Conservation (phyloP, 2,113 vertebrate genomes). For the Taurulus bubalis region DNA sequence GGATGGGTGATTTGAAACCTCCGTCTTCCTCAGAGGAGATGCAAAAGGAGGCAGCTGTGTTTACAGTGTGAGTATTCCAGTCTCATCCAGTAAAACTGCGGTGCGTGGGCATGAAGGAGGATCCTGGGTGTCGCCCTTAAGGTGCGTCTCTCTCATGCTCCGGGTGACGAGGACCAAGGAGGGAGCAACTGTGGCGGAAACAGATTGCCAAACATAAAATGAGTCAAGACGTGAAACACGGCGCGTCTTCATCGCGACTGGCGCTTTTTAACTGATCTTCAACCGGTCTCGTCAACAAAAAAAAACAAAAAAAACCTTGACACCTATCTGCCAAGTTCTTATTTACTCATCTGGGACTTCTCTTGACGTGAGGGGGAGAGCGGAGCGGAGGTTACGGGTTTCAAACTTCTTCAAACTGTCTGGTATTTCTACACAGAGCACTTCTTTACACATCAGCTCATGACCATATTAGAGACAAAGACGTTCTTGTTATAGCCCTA, state of each 20-base stretch:
- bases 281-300: slow-evolving; percentile 16
- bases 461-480: slow-evolving; percentile 43
- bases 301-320: slow-evolving; percentile 12
- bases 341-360: slow-evolving; percentile 27
- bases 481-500: slow-evolving; percentile 35
- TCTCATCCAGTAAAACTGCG: slow-evolving; percentile 4
- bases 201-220: slow-evolving; percentile 27
- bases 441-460: slow-evolving; percentile 25
- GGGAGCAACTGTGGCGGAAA: slow-evolving; percentile 25
- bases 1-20: slow-evolving; percentile 58
- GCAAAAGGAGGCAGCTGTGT: slow-evolving; percentile 44
- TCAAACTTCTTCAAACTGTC: slow-evolving; percentile 40
- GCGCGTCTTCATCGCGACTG: slow-evolving; percentile 9
- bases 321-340: slow-evolving; percentile 25
- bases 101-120: slow-evolving; percentile 13
- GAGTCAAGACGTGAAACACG: slow-evolving; percentile 7
- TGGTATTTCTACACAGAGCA: not conserved
- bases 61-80: slow-evolving; percentile 36
- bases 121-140: slow-evolving; percentile 1
- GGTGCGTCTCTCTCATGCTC: slow-evolving; percentile 4
- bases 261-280: slow-evolving; percentile 27
- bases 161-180: not conserved
- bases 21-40: slow-evolving; percentile 36
- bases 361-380: slow-evolving; percentile 27
- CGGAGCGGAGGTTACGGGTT: slow-evolving; percentile 28